phyloP scores from a whole-genome alignment of 2,888 invertebrate genomes.

The Germaria angustata region DNA sequence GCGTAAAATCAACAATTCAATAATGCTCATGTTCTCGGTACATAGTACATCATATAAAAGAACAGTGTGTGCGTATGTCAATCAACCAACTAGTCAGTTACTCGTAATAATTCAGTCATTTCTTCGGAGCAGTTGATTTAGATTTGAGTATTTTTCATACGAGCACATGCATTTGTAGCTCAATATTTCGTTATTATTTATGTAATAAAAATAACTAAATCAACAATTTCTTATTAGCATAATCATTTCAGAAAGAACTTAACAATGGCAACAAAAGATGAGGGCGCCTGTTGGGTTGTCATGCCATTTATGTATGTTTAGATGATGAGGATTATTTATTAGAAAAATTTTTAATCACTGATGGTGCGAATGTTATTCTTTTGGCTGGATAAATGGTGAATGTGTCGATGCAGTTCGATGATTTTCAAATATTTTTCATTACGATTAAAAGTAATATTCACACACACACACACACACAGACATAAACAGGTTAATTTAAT shows the following conservation, averaged over 20 bases:
- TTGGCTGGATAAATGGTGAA: conserved; percentile 9
- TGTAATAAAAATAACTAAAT: conserved; percentile 24
- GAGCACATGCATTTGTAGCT: neutral
- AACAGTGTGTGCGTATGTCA: conserved; percentile 22
- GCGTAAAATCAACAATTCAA: conserved; percentile 65
- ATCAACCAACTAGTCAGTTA: conserved; percentile 6
- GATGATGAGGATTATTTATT: conserved; percentile 17
- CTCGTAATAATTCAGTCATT: conserved; percentile 24
- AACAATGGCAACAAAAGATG: conserved; percentile 39
- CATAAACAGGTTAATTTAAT: neutral
- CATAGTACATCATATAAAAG: neutral
- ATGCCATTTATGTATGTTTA: conserved; percentile 13
- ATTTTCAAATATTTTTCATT: conserved; percentile 27
- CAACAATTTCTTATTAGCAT: conserved; percentile 63
- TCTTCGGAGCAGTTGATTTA: conserved; percentile 26
- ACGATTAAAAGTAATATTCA: conserved; percentile 23
- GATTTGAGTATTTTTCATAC: neutral
- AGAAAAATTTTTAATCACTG: conserved; percentile 23
- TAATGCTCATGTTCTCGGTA: conserved; percentile 23
- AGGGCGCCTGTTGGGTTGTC: conserved; percentile 59
- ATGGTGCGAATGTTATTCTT: conserved; percentile 64
- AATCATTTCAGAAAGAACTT: conserved; percentile 25
- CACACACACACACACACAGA: neutral
- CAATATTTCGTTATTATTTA: conserved; percentile 16
- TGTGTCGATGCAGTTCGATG: conserved; percentile 51